Percentiles rank a stretch among this genome's conserved stretches.
phyloP scores from a whole-genome alignment of 2,797 vertebrate genomes.

The Sphenodon punctatus region DNA sequence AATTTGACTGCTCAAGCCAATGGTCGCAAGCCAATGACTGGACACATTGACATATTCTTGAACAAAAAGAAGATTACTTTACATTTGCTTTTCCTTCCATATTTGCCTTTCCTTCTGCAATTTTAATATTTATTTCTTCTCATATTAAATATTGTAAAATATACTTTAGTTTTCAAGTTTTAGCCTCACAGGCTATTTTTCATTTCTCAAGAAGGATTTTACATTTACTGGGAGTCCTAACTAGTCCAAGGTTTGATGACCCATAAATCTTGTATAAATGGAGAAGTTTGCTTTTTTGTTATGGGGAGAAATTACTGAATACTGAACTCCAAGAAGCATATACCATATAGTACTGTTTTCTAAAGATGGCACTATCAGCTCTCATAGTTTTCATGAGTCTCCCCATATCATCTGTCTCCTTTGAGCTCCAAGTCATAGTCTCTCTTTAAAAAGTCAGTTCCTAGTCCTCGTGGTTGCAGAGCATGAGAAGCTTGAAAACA shows the following conservation, averaged over 20 bases:
- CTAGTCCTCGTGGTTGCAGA: too few relatives aligned
- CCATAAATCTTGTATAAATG: conserved; percentile 1
- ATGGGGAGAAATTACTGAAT: neutral
- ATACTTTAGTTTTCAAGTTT: conserved; percentile 24
- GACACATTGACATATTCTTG: neutral
- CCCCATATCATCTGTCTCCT: too few relatives aligned
- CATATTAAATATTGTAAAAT: conserved; percentile 29
- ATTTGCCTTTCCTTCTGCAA: neutral
- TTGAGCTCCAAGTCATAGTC: too few relatives aligned
- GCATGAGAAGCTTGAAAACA: too few relatives aligned
- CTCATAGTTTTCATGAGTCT: too few relatives aligned
- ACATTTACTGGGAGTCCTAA: neutral
- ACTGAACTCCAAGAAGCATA: too few relatives aligned
- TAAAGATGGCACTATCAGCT: too few relatives aligned
- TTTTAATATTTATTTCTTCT: neutral
- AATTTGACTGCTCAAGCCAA: rapidly evolving
- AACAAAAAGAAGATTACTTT: neutral
- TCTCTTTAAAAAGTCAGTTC: too few relatives aligned
- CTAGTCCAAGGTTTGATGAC: conserved; percentile 3
- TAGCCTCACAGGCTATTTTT: conserved; percentile 41
- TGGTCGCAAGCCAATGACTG: neutral
- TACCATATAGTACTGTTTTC: too few relatives aligned
- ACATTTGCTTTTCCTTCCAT: neutral
- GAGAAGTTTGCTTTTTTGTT: conserved; percentile 7
- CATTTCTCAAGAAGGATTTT: neutral